Evolutionary conservation across 2,888 invertebrate species (phyloP), one percentile per base, ranked within the genome.

Genomic region (Nephrotoma appendiculata): DNA sequence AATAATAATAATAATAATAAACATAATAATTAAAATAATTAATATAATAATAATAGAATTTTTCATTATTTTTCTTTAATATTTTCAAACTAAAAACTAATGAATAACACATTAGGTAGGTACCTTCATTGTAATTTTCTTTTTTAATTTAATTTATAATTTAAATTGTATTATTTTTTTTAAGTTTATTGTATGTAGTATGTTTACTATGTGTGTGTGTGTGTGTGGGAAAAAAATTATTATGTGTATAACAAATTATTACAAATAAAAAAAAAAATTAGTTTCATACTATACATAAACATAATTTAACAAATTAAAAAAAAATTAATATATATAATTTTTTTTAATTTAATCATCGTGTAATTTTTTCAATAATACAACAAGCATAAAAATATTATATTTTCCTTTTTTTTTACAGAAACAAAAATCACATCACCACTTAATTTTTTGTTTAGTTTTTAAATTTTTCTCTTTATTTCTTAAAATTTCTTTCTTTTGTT

Each of bases 71-170:
- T 84, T 15, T 15, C n/a, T 71, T 84, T 84, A 42, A 9, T 84
- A 42, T 84, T 84, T 84, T 84, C 42, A 41, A 84, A 84, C 84
- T 84, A 84, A 84, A 84, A 84, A 41, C 84, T 84, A 84, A 43
- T 84, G 43, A 84, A 84, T 84, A 84, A 84, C 84, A 84, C 84
- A 84, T 84, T 42, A 84, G 84, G 84, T 84, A 84, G 84, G 84
- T 84, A 84, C 84, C 84, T 42, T 84, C 84, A 42, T 84, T 41
- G 42, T 84, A 42, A 42, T 84, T 84, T 84, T 42, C 41, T 83
- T 84, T 42, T 84, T 84, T 42, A 42, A 42, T 84, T 42, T 84
- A 84, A 84, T 42, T 84, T 42, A 42, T 84, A 31, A 31, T 31
- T 31, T 31, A 42, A 6, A n/a, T 43, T 84, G 84, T 42, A 84